A percentile compares a stretch with the other conserved stretches of the same genome.
Evolutionary conservation across 2,888 invertebrate genomes (phyloP).

Genomic region (Netelia fuscicornis): DNA sequence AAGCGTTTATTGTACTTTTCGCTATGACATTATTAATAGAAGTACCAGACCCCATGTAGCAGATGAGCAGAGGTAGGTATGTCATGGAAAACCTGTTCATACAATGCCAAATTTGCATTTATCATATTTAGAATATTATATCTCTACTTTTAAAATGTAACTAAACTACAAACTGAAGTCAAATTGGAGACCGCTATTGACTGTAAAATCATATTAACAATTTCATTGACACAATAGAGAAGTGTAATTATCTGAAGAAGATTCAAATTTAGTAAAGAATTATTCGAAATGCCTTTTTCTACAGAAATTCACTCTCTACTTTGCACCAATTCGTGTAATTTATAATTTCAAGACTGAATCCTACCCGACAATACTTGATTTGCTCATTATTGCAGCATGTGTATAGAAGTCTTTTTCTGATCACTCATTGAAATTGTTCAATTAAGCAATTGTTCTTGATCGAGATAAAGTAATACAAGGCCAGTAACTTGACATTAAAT

Average conservation of each 20-base stretch:
- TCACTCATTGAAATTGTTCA: too few species aligned
- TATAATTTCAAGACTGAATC: not conserved
- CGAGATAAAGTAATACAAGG: too few species aligned
- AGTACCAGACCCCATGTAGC: slow-evolving; percentile 24
- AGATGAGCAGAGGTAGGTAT: slow-evolving; percentile 13
- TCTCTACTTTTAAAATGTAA: not conserved
- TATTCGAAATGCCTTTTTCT: slow-evolving; percentile 7
- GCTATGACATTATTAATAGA: slow-evolving; percentile 39
- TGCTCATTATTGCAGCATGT: not conserved
- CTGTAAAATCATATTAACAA: slow-evolving; percentile 24
- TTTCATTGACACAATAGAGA: slow-evolving; percentile 5
- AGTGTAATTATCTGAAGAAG: not conserved
- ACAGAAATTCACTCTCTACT: not conserved
- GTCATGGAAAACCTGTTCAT: not conserved
- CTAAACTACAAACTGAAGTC: not conserved
- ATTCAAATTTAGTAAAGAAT: slow-evolving; percentile 31
- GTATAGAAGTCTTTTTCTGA: not conserved
- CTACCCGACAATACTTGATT: not conserved
- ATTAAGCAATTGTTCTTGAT: too few species aligned
- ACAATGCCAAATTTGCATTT: not conserved
- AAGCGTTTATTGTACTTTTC: not conserved
- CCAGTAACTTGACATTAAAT: too few species aligned
- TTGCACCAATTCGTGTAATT: not conserved
- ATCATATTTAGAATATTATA: not conserved
- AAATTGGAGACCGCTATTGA: slow-evolving; percentile 8